Evolutionary conservation across 2,797 vertebrate genomes (phyloP), one percentile per base, ranked within the genome.

Genomic region (Rhinichthys osculus): DNA sequence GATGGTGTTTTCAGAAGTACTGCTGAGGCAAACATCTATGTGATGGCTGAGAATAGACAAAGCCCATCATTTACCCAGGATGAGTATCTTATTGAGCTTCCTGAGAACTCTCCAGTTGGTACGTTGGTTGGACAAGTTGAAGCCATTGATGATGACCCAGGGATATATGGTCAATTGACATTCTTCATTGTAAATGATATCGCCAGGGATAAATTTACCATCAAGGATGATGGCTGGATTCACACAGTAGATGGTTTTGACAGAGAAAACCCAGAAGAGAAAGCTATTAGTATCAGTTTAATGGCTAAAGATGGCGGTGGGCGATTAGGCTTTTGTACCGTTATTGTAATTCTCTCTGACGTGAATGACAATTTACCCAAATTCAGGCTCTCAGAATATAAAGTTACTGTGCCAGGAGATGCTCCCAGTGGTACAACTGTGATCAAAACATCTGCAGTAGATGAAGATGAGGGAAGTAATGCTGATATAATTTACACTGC

Each of bases 261-360:
- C 86, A 92, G 96, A 78, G 96, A 97, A 91, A 95, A 93, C 42
- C 92, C 92, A 78, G 88, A 93, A 4, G 96, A 96, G 89, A 97
- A 95, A 90, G 94, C 95, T 14, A 95, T 96, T 71, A 79, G 93
- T 19, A 87, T 97, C 86, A 95, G 93, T 89, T 89, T 97, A 87
- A 96, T 97, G 95, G 96, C 96, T 10, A 97, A 96, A 91, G 96
- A 97, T 83, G 90, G 93, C 0, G 96, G 96, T 35, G 96, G 96
- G 5, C 96, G 94, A 90, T 95, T 96, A 47, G 95, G 95, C 42
- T 97, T 97, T 89, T 96, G 95, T 88, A 95, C 93, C 9, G 52
- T 97, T 82, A 96, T 94, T 83, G 94, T 97, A 21, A 96, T 96
- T 87, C 93, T 97, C 42, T 97, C 95, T 47, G 96, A 97, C 67